Evolutionary conservation across 37 sponge, comb jelly and placozoan genomes (phyloP).

Genomic region (Aphrocallistes beatrix): DNA sequence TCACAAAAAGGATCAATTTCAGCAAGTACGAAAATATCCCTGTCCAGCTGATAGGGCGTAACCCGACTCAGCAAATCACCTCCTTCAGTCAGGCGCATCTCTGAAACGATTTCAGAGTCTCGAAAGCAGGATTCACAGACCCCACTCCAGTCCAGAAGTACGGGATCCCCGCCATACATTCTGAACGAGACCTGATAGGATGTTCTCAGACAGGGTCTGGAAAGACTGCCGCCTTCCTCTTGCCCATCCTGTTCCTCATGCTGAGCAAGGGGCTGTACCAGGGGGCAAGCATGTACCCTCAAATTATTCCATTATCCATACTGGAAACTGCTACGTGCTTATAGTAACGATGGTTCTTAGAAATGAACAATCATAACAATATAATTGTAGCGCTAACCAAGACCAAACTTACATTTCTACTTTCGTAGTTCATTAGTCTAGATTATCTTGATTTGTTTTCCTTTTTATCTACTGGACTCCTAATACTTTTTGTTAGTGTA

Average conservation of each 20-base stretch:
- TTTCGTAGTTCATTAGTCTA: neutral
- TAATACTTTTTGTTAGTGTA: conserved; percentile 11
- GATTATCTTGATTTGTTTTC: neutral
- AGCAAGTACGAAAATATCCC: conserved; percentile 78
- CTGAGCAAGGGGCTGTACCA: conserved; percentile 33
- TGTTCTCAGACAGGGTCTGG: conserved; percentile 97
- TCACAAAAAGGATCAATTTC: conserved; percentile 82
- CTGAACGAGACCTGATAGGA: conserved; percentile 77
- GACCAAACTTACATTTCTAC: neutral
- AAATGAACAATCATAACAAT: conserved; percentile 8
- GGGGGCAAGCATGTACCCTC: conserved; percentile 29
- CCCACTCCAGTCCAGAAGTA: conserved; percentile 93
- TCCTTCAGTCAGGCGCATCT: conserved; percentile 52
- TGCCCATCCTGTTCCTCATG: conserved; percentile 64
- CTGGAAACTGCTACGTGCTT: too few species aligned
- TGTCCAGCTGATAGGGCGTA: conserved; percentile 64
- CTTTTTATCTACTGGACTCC: neutral
- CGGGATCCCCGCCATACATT: conserved; percentile 63
- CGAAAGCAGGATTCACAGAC: conserved; percentile 38
- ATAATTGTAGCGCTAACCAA: neutral
- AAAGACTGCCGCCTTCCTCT: conserved; percentile 90
- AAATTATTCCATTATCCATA: neutral
- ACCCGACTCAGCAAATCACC: conserved; percentile 29
- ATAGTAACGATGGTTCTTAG: too few species aligned
- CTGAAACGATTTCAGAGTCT: too few species aligned